These are phyloP conservation scores for Drosophila gunungcola DNA, from an alignment of 1,140 invertebrate genomes.

Conservation along the genomic window DNA sequence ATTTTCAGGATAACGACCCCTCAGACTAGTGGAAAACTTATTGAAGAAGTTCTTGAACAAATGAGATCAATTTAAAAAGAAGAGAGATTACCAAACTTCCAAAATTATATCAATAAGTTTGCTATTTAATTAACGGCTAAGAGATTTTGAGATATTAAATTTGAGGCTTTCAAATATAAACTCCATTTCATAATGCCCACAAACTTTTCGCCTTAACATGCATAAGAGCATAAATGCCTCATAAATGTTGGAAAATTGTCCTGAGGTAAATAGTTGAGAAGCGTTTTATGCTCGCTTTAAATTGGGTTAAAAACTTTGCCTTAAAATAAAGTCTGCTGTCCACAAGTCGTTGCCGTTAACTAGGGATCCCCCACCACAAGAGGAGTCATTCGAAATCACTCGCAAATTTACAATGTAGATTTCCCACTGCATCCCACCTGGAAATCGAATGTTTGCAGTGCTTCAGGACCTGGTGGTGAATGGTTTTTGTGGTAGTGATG, in stretches of 20 bases:
- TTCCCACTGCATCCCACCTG: conserved; percentile 34
- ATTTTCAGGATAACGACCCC: conserved; percentile 48
- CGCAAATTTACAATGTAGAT: conserved; percentile 65
- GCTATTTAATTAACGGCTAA: too few relatives aligned
- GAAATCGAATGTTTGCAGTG: conserved; percentile 44
- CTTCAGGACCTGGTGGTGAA: background rate
- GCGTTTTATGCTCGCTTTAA: conserved; percentile 44
- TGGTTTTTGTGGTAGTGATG: conserved; percentile 2
- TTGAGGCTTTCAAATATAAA: conserved; percentile 25
- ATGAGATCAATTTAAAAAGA: too few relatives aligned
- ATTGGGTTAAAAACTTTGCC: background rate
- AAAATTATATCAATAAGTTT: too few relatives aligned
- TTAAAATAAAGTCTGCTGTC: conserved; percentile 15
- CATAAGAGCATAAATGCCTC: conserved; percentile 5
- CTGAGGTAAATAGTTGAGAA: background rate
- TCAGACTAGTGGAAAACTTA: background rate
- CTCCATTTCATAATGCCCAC: conserved; percentile 24
- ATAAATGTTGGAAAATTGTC: conserved; percentile 59
- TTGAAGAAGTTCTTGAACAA: too few relatives aligned
- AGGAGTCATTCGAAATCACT: conserved; percentile 63
- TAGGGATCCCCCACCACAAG: conserved; percentile 14
- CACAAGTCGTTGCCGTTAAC: conserved; percentile 54
- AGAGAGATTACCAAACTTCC: too few relatives aligned
- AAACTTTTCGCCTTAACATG: conserved; percentile 26
- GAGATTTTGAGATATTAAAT: too few relatives aligned